phyloP scores from a whole-genome alignment of 64 coral and sea anemone species.

The Catalaphyllia jardinei region DNA sequence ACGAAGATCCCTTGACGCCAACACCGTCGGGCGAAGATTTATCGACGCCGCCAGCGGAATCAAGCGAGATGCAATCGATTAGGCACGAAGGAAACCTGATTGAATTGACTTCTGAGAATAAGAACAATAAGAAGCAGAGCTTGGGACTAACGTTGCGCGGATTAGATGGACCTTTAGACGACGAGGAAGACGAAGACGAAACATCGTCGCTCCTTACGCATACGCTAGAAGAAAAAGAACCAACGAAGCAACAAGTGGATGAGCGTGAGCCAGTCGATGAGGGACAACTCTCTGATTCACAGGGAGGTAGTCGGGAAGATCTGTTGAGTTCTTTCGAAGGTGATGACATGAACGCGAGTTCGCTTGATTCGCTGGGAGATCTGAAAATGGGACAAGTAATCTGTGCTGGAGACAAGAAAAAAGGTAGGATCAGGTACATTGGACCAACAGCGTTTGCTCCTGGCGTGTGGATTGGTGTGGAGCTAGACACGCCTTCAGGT shows the following conservation, averaged over 20 bases:
- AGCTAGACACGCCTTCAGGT: slow-evolving; percentile 88
- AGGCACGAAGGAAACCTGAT: neutral
- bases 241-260: neutral
- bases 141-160: neutral
- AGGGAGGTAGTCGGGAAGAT: neutral
- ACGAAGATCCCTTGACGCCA: slow-evolving; percentile 36
- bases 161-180: slow-evolving; percentile 25
- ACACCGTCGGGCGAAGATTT: slow-evolving; percentile 32
- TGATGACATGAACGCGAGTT: neutral
- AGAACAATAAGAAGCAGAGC: neutral
- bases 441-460: slow-evolving; percentile 78
- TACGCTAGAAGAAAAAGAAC: neutral
- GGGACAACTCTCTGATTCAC: neutral
- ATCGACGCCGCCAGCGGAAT: neutral
- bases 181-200: slow-evolving; percentile 57
- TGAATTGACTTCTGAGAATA: slow-evolving; percentile 34
- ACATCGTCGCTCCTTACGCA: neutral
- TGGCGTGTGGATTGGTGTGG: slow-evolving; percentile 89
- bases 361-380: slow-evolving; percentile 26
- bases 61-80: neutral
- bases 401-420: slow-evolving; percentile 77
- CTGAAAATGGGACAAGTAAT: slow-evolving; percentile 79
- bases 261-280: neutral
- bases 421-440: slow-evolving; percentile 87
- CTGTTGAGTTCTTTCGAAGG: slow-evolving; percentile 12